Percentiles rank a stretch among this genome's conserved stretches.
Evolutionary conservation across 2,113 vertebrate genomes (phyloP).

Genomic region (Microcebus murinus): DNA sequence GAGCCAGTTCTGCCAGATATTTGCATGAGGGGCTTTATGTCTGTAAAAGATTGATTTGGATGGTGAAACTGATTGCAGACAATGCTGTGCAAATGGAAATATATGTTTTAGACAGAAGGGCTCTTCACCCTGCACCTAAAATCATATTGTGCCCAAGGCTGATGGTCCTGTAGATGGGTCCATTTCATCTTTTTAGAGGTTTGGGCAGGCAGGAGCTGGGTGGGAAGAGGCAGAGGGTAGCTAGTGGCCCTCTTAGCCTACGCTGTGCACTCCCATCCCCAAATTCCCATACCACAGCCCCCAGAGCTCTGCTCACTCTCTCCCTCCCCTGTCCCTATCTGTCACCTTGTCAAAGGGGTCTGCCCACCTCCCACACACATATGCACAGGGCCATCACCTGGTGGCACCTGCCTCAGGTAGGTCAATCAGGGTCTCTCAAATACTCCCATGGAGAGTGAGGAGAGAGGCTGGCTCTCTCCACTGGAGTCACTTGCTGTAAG

Average conservation of each 20-base stretch:
- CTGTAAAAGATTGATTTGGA: background rate
- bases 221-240: background rate
- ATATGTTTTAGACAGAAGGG: background rate
- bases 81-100: background rate
- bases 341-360: background rate
- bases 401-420: background rate
- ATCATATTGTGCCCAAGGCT: background rate
- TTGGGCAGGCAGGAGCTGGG: background rate
- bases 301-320: background rate
- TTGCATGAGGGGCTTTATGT: background rate
- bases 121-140: background rate
- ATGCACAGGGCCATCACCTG: background rate
- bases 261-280: background rate
- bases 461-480: background rate
- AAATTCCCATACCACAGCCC: background rate
- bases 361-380: background rate
- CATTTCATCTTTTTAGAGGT: background rate
- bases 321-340: background rate
- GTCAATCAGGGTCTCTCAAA: background rate
- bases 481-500: accelerated
- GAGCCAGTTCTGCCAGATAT: background rate
- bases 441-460: background rate
- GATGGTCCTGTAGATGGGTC: background rate
- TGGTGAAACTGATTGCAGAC: background rate
- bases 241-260: background rate